Evolutionary conservation across 2,797 vertebrate genomes (phyloP).

Genomic region (Eleutherodactylus coqui): DNA sequence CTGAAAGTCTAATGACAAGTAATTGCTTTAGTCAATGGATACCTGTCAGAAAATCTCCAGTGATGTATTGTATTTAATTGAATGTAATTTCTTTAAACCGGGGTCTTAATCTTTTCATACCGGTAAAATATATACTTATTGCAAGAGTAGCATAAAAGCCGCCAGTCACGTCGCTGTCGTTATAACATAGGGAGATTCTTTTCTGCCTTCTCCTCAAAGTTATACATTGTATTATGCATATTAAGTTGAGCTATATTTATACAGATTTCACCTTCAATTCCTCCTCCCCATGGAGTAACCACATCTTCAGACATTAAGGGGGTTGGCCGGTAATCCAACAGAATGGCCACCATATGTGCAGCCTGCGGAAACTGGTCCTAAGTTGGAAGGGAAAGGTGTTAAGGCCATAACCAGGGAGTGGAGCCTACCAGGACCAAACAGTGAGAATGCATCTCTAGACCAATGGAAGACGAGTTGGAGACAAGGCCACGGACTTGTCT

Average conservation of each 20-base stretch:
- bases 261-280: background rate
- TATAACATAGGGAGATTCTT: background rate
- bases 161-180: background rate
- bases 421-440: too few species aligned
- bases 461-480: too few species aligned
- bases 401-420: too few species aligned
- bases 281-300: background rate
- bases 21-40: conserved; percentile 41
- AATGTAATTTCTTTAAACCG: conserved; percentile 5
- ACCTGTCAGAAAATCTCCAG: conserved; percentile 22
- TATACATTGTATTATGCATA: background rate
- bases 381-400: too few species aligned
- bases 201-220: background rate
- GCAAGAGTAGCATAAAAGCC: background rate
- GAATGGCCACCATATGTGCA: too few species aligned
- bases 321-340: too few species aligned
- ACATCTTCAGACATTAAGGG: background rate
- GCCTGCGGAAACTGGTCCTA: too few species aligned
- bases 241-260: background rate
- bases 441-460: too few species aligned
- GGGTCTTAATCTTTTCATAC: background rate
- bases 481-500: too few species aligned
- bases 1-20: conserved; percentile 42
- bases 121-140: background rate
- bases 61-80: conserved; percentile 5